phyloP scores from a whole-genome alignment of 1,140 invertebrate species.

The Glossosoma conforme region DNA sequence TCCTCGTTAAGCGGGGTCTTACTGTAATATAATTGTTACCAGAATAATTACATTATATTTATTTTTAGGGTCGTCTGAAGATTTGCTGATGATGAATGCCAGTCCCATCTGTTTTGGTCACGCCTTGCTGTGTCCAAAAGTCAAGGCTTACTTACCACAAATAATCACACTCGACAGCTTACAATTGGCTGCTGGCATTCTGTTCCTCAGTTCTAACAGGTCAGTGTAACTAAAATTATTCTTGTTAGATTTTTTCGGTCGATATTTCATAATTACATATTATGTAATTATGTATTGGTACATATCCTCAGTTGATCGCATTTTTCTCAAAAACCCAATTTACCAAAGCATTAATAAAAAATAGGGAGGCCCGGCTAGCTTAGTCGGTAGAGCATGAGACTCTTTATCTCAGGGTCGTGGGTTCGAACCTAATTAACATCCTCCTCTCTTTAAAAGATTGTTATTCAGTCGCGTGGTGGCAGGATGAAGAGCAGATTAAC shows the following conservation, averaged over 20 bases:
- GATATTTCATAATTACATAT: too few species aligned
- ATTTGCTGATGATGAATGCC: conserved; percentile 24
- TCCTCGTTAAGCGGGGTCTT: too few species aligned
- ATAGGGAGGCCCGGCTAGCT: conserved; percentile 76
- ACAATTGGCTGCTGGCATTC: conserved; percentile 14
- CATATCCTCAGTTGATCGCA: too few species aligned
- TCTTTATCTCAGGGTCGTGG: conserved; percentile 89
- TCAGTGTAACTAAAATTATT: too few species aligned
- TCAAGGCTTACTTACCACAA: conserved; percentile 25
- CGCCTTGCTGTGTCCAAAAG: conserved; percentile 24
- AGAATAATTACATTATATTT: conserved; percentile 3
- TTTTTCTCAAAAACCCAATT: too few species aligned
- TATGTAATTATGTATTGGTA: too few species aligned
- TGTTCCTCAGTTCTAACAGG: conserved; percentile 25
- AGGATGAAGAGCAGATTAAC: too few species aligned
- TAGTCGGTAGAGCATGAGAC: conserved; percentile 90
- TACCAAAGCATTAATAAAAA: too few species aligned
- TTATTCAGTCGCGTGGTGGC: too few species aligned
- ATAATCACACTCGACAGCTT: conserved; percentile 24
- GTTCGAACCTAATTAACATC: too few species aligned
- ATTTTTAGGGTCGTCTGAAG: conserved; percentile 15
- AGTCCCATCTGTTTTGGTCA: conserved; percentile 29
- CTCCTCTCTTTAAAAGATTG: too few species aligned
- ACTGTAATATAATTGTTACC: not conserved
- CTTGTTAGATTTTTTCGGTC: too few species aligned